phyloP scores from a whole-genome alignment of 2,888 invertebrate species.

The Heliconius sara region DNA sequence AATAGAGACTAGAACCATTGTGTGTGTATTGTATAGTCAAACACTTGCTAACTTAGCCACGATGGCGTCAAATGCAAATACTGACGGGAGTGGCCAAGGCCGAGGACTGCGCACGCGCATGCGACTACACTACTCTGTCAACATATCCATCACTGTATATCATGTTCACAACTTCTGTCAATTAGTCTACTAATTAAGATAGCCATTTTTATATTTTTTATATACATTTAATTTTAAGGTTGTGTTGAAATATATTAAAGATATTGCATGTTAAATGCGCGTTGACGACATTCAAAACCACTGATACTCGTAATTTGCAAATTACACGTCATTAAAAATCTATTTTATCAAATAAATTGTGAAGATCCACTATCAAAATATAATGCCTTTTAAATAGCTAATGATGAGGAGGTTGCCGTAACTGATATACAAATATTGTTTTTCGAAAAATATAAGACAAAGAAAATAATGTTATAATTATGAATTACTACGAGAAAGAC shows the following conservation, averaged over 20 bases:
- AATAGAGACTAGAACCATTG: not conserved
- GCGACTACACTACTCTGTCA: conserved; percentile 17
- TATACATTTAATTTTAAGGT: not conserved
- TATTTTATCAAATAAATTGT: too few species aligned
- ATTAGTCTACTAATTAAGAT: not conserved
- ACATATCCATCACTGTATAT: conserved; percentile 15
- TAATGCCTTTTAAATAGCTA: too few species aligned
- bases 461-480: not conserved
- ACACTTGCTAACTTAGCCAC: not conserved
- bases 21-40: not conserved
- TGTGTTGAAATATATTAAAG: not conserved
- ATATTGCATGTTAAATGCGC: not conserved
- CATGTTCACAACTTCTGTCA: not conserved
- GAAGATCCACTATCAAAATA: too few species aligned
- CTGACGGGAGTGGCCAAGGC: conserved; percentile 61
- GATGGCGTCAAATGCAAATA: conserved; percentile 66
- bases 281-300: not conserved
- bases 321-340: not conserved
- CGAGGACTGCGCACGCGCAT: conserved; percentile 46
- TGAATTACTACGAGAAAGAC: not conserved
- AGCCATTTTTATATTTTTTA: not conserved
- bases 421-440: not conserved
- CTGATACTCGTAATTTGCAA: not conserved
- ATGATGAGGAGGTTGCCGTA: not conserved
- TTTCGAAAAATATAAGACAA: not conserved